Conservation (phyloP, 2,797 vertebrate species). For the Clarias fuscus region DNA sequence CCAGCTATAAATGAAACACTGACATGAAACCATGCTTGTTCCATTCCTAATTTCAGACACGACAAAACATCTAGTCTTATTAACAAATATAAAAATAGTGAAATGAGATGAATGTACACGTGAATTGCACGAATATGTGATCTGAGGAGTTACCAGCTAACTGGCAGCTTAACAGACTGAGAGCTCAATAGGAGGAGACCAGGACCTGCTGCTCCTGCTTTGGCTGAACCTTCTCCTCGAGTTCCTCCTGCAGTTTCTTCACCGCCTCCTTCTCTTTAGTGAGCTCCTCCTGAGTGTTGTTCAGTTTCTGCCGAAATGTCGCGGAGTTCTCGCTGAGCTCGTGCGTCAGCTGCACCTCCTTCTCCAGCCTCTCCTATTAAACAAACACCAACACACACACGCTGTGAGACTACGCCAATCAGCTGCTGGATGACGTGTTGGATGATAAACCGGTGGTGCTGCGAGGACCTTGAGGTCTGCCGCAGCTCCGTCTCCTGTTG, state of each 20-base stretch:
- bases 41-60: neutral
- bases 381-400: neutral
- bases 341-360: slow-evolving; percentile 89
- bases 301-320: slow-evolving; percentile 88
- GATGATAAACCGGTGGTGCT: neutral
- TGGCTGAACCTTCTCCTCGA: slow-evolving; percentile 74
- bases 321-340: slow-evolving; percentile 85
- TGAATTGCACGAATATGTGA: neutral
- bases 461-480: slow-evolving; percentile 54
- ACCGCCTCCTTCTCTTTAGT: slow-evolving; percentile 83
- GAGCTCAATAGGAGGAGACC: slow-evolving; percentile 22
- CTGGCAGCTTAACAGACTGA: slow-evolving; percentile 3
- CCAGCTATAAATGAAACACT: neutral
- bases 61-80: neutral
- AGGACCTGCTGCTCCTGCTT: neutral
- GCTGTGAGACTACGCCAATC: neutral
- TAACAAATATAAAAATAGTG: neutral
- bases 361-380: slow-evolving; percentile 86
- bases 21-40: neutral
- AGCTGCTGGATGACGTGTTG: neutral
- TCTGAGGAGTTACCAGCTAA: slow-evolving; percentile 15
- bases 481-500: slow-evolving; percentile 43
- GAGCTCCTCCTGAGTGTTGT: slow-evolving; percentile 86
- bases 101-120: neutral
- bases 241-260: slow-evolving; percentile 81